A percentile compares a stretch with the other conserved stretches of the same genome.
phyloP scores from a whole-genome alignment of 1,140 invertebrate genomes.

The Drosophila tsacasi region DNA sequence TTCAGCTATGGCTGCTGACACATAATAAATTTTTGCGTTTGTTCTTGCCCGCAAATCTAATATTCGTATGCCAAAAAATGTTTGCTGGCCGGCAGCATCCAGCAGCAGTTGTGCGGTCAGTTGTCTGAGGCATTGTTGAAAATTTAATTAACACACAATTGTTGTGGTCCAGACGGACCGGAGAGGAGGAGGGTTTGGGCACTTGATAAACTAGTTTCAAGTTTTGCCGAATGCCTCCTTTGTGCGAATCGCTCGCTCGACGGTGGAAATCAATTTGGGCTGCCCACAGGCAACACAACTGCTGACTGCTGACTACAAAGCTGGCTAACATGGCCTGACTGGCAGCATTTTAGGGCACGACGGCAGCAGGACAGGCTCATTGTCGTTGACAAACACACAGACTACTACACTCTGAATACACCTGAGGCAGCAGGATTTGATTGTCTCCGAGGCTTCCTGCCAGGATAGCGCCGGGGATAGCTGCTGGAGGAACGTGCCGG shows the following conservation, averaged over 20 bases:
- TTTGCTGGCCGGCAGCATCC: conserved; percentile 25
- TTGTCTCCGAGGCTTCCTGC: conserved; percentile 52
- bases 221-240: conserved; percentile 28
- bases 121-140: conserved; percentile 49
- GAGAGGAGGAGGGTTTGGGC: neutral
- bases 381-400: conserved; percentile 29
- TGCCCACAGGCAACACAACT: conserved; percentile 7
- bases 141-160: conserved; percentile 78
- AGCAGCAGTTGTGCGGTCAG: conserved; percentile 29
- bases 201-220: conserved; percentile 61
- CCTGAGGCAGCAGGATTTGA: conserved; percentile 48
- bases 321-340: conserved; percentile 48
- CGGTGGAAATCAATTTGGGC: conserved; percentile 62
- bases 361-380: conserved; percentile 46
- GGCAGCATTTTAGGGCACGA: conserved; percentile 44
- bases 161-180: conserved; percentile 46
- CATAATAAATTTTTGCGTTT: conserved; percentile 71
- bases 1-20: conserved; percentile 59
- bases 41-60: conserved; percentile 56
- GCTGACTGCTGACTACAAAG: conserved; percentile 49
- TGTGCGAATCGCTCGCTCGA: conserved; percentile 25
- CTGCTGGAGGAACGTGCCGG: conserved; percentile 41
- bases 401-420: conserved; percentile 10
- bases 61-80: conserved; percentile 49
- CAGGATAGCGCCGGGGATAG: neutral